Evolutionary conservation across 1,140 invertebrate species (phyloP).

Genomic region (Megathymus violae): DNA sequence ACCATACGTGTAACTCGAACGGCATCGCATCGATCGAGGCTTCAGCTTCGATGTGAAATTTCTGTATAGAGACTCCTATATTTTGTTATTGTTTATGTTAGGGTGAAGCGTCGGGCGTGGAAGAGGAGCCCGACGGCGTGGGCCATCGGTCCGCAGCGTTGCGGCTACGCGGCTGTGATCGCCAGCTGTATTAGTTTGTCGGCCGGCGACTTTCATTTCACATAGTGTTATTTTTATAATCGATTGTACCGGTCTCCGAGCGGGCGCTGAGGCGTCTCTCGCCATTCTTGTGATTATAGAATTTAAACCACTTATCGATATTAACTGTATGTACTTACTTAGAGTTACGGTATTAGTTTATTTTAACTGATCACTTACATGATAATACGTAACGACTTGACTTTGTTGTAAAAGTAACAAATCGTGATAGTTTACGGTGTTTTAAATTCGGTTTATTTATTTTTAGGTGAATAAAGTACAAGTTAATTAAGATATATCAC

Average conservation of each 20-base stretch:
- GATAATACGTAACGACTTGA: constrained; percentile 23
- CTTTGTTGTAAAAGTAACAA: constrained; percentile 27
- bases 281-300: constrained; percentile 54
- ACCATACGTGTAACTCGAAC: too few relatives aligned
- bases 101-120: too few relatives aligned
- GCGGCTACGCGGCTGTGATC: too few relatives aligned
- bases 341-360: constrained; percentile 16
- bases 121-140: too few relatives aligned
- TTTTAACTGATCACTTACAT: neutral
- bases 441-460: constrained; percentile 49
- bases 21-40: too few relatives aligned
- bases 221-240: constrained; percentile 52
- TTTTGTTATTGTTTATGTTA: too few relatives aligned
- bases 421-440: constrained; percentile 41
- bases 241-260: constrained; percentile 42
- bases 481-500: constrained; percentile 46
- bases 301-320: constrained; percentile 39
- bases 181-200: constrained; percentile 34
- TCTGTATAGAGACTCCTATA: too few relatives aligned
- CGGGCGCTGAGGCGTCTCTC: constrained; percentile 37
- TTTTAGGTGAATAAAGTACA: constrained; percentile 58
- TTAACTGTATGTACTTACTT: constrained; percentile 34
- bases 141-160: too few relatives aligned
- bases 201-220: constrained; percentile 37
- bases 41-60: constrained; percentile 37